Percentiles rank a stretch among this genome's conserved stretches.
Evolutionary conservation across 2,113 vertebrate species (phyloP).

Genomic region (Hypomesus transpacificus): DNA sequence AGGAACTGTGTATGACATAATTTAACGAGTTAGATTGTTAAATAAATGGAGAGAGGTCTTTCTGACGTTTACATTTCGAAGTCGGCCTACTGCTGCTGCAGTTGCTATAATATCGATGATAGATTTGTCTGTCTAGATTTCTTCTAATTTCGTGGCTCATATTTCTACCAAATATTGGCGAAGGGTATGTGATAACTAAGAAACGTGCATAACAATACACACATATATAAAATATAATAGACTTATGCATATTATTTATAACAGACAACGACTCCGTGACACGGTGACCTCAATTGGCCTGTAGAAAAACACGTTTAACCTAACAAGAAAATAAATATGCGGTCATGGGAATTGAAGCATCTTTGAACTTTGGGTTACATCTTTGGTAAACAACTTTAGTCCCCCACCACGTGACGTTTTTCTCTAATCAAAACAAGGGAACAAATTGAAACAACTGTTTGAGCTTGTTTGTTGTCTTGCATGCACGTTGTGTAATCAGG

Average conservation of each 20-base stretch:
- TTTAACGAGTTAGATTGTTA: conserved; percentile 9
- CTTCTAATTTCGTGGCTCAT: no score
- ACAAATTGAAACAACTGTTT: conserved; percentile 64
- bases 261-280: background rate
- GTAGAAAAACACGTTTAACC: background rate
- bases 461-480: conserved; percentile 63
- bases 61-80: no score
- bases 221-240: no score
- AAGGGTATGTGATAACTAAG: no score
- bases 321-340: background rate
- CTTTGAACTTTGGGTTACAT: conserved; percentile 26
- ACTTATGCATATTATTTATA: no score
- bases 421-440: conserved; percentile 56
- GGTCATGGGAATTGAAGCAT: conserved; percentile 32
- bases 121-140: no score
- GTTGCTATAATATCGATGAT: no score
- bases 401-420: conserved; percentile 22
- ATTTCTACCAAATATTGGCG: no score
- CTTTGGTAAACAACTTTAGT: conserved; percentile 19
- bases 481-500: conserved; percentile 58
- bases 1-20: conserved; percentile 57
- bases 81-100: no score
- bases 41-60: no score
- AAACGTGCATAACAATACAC: no score
- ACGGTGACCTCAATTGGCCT: background rate